These are phyloP conservation scores for Dasypolia templi DNA, from an alignment of 2,888 invertebrate species.

Conservation along the genomic window DNA sequence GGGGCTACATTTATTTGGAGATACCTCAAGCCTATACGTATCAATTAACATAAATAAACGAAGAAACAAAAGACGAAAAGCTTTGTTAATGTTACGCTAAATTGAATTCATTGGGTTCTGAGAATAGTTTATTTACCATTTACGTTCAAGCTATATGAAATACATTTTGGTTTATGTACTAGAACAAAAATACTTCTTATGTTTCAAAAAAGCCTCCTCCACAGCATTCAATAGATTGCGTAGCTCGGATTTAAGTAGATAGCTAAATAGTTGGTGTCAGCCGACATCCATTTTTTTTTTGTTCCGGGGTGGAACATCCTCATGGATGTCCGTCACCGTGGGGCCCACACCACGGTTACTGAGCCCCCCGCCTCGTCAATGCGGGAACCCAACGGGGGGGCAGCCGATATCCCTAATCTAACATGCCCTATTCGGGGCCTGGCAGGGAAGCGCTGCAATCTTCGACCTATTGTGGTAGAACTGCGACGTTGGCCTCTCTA, in stretches of 20 bases:
- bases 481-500: slow-evolving; percentile 74
- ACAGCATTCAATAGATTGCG: slow-evolving; percentile 60
- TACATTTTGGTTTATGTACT: background rate
- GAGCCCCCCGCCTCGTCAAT: too few relatives aligned
- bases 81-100: slow-evolving; percentile 46
- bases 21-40: slow-evolving; percentile 60
- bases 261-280: slow-evolving; percentile 80
- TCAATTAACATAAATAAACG: slow-evolving; percentile 62
- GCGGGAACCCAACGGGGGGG: too few relatives aligned
- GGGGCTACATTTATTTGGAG: slow-evolving; percentile 53
- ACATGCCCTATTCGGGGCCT: slow-evolving; percentile 79
- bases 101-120: slow-evolving; percentile 51
- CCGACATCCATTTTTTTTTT: too few relatives aligned
- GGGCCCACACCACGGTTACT: too few relatives aligned
- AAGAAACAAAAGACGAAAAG: slow-evolving; percentile 53
- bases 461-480: slow-evolving; percentile 75
- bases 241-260: slow-evolving; percentile 76
- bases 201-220: slow-evolving; percentile 62
- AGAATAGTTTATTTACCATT: slow-evolving; percentile 20
- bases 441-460: slow-evolving; percentile 75
- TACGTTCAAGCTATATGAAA: slow-evolving; percentile 7
- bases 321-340: too few relatives aligned
- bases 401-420: slow-evolving; percentile 83
- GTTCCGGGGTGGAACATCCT: too few relatives aligned
- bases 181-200: background rate